These are phyloP conservation scores for Brenthis daphne DNA, from an alignment of 2,888 invertebrate genomes.

Conservation along the genomic window DNA sequence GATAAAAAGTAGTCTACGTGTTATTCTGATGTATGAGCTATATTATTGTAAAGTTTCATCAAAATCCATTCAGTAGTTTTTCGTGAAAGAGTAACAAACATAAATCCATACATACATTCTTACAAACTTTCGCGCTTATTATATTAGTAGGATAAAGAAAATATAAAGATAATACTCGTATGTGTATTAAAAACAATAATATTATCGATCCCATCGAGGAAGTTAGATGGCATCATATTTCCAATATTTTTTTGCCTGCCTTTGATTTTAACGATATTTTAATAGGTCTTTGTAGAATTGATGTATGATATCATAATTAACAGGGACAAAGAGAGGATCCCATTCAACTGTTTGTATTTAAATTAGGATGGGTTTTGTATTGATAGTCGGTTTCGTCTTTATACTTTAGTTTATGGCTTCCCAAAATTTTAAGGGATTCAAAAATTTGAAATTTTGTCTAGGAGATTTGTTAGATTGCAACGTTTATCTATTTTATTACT, in stretches of 20 bases:
- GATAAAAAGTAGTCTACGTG: too few relatives aligned
- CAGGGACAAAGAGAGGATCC: constrained; percentile 48
- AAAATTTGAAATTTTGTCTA: neutral
- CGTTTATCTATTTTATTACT: neutral
- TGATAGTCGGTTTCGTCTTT: constrained; percentile 9
- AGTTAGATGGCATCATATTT: constrained; percentile 6
- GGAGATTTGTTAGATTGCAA: neutral
- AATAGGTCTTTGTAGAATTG: constrained; percentile 60
- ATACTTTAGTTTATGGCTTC: constrained; percentile 5
- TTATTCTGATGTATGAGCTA: too few relatives aligned
- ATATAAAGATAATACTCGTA: too few relatives aligned
- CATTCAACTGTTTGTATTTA: constrained; percentile 37
- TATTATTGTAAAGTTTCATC: too few relatives aligned
- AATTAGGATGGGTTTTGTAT: constrained; percentile 21
- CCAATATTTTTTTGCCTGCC: constrained; percentile 40
- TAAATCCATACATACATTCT: too few relatives aligned
- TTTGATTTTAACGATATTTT: constrained; percentile 57
- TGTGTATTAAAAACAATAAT: too few relatives aligned
- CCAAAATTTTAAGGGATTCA: neutral
- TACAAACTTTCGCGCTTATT: too few relatives aligned
- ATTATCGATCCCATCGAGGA: neutral
- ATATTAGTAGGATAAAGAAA: too few relatives aligned
- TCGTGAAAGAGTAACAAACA: too few relatives aligned
- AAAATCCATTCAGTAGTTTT: too few relatives aligned
- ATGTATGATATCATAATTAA: constrained; percentile 79